Evolutionary conservation across 2,113 vertebrate genomes (phyloP), one percentile per base, ranked within the genome.

Genomic region (Prochilodus magdalenae): DNA sequence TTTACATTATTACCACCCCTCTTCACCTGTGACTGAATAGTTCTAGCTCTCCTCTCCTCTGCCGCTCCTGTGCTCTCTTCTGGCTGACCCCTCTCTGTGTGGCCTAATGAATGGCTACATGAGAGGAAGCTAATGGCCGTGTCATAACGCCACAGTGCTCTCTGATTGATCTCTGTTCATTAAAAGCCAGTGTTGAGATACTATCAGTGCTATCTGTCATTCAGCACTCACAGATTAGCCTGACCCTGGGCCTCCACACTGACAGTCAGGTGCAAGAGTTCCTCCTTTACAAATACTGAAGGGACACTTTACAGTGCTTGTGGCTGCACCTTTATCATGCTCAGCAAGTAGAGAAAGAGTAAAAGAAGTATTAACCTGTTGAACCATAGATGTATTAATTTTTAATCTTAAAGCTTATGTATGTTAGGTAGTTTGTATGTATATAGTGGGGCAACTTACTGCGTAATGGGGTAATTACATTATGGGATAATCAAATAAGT

Each of bases 131-230:
- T 79, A 83, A 81, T 77, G 81, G 75, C 81, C 16, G 18, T 80
- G 76, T 80, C 79, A 77, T 85, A 81, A 83, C 73, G 81, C 85
- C 77, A 75, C 55, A 69, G 69, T 51, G 57, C 69, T 29, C 60
- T 53, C 65, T 82, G 75, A 80, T 79, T 81, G 84, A 84, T 86
- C 72, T 72, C 72, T 71, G 84, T 82, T 86, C 84, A 86, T 86
- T 86, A 84, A 69, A 62, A 62, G 74, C 29, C 65, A 67, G 77
- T 72, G 62, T 51, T 82, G 74, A 83, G 72, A 73, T 82, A 60
- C 77, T 85, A 73, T 79, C 77, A 71, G 67, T 62, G 53, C 77
- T n/a, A 72, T 83, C 73, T 47, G 60, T 83, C 83, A 83, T 72
- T 81, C 73, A 73, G 53, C 71, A 59, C 69, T 82, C 73, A 44